These are phyloP conservation scores for Cantharis rustica DNA, from an alignment of 2,888 invertebrate species.

Conservation along the genomic window DNA sequence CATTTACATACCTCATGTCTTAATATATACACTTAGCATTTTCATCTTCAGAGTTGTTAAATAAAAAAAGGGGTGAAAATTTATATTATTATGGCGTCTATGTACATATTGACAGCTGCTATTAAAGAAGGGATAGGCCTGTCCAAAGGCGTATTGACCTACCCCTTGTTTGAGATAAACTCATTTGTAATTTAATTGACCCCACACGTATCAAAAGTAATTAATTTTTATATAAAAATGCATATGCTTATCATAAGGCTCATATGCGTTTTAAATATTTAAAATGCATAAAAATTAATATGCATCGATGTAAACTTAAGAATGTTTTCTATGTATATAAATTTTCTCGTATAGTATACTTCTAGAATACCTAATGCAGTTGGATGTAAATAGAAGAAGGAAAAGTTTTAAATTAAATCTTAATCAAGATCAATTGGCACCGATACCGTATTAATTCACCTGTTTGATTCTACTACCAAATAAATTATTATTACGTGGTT, in stretches of 20 bases:
- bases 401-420: neutral
- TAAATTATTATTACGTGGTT: neutral
- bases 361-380: neutral
- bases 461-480: neutral
- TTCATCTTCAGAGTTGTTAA: neutral
- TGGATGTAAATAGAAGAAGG: neutral
- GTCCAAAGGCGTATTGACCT: slow-evolving; percentile 7
- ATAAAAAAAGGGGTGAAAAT: slow-evolving; percentile 14
- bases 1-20: too few relatives aligned
- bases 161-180: slow-evolving; percentile 6
- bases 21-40: neutral
- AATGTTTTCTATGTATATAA: neutral
- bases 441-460: neutral
- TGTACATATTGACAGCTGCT: slow-evolving; percentile 11
- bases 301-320: neutral
- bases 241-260: neutral
- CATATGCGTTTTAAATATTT: neutral
- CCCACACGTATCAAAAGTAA: neutral
- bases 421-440: neutral
- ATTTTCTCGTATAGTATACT: neutral
- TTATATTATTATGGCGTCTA: slow-evolving; percentile 9
- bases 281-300: slow-evolving; percentile 5
- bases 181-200: slow-evolving; percentile 1
- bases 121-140: slow-evolving; percentile 11
- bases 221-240: neutral